Conservation (phyloP, 2,113 vertebrate genomes). For the Pelusios castaneus region DNA sequence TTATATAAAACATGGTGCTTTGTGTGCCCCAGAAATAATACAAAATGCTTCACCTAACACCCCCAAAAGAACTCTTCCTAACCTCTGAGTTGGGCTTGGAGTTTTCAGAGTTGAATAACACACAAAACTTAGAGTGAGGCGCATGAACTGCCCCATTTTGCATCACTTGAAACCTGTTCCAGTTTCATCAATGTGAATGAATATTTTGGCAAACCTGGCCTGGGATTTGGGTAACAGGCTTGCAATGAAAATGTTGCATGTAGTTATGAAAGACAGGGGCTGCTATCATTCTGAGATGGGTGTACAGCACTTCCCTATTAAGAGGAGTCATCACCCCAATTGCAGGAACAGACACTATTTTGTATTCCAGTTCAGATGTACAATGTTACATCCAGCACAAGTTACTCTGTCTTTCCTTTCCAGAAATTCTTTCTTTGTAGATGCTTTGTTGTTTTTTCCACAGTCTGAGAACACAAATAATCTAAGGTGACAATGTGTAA, state of each 20-base stretch:
- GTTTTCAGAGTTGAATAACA: background rate
- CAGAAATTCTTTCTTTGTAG: background rate
- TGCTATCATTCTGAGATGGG: background rate
- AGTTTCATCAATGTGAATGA: background rate
- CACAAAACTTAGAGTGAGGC: background rate
- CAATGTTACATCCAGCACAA: background rate
- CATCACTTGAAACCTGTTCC: background rate
- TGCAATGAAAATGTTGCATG: background rate
- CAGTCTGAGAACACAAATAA: background rate
- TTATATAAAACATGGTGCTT: background rate
- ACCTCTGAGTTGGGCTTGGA: background rate
- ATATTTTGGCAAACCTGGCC: background rate
- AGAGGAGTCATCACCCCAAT: accelerated
- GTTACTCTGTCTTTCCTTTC: background rate
- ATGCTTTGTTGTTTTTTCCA: too few relatives aligned
- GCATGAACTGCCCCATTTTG: too few relatives aligned
- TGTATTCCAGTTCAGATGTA: background rate
- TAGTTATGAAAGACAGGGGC: background rate
- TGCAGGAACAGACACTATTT: background rate
- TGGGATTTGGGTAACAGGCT: conserved; percentile 11
- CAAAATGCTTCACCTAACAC: background rate
- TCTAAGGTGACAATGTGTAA: background rate
- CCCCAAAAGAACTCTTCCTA: background rate
- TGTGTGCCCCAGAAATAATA: background rate
- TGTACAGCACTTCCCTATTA: background rate